Evolutionary conservation across 2,888 invertebrate genomes (phyloP).

Genomic region (Meandrusa payeni): DNA sequence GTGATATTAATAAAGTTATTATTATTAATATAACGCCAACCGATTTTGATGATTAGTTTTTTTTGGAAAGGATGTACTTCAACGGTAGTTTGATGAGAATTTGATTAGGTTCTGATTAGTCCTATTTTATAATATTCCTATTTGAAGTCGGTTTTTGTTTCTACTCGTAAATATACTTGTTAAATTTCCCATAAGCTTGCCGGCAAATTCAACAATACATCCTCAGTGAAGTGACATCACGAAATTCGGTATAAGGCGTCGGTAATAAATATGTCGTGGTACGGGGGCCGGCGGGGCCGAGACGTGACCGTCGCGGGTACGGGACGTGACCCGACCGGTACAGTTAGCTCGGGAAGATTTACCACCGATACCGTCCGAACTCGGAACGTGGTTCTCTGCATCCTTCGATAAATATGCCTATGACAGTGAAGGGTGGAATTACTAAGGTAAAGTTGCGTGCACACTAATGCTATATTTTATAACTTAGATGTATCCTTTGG

Average conservation of each 20-base stretch:
- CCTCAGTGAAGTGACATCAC: conserved; percentile 36
- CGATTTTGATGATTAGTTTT: too few relatives aligned
- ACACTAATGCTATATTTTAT: conserved; percentile 10
- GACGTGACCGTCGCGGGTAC: conserved; percentile 50
- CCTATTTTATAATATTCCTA: too few relatives aligned
- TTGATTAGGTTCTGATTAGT: too few relatives aligned
- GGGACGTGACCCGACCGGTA: conserved; percentile 45
- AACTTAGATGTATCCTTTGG: background rate
- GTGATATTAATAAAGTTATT: too few relatives aligned
- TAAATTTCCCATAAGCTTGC: conserved; percentile 11
- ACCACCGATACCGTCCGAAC: conserved; percentile 25
- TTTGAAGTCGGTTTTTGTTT: too few relatives aligned
- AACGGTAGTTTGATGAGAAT: too few relatives aligned
- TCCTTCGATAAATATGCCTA: conserved; percentile 24
- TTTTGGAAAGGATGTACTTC: too few relatives aligned
- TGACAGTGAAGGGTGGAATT: conserved; percentile 23
- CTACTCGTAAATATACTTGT: too few relatives aligned
- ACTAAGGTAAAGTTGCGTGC: background rate
- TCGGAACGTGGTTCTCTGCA: conserved; percentile 20
- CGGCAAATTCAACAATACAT: conserved; percentile 46
- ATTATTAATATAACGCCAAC: too few relatives aligned
- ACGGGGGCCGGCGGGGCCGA: conserved; percentile 37
- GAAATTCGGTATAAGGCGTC: conserved; percentile 45
- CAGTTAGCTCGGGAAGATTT: conserved; percentile 27
- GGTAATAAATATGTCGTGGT: conserved; percentile 55